Conservation (phyloP, 2,797 vertebrate species). For the Mus caroli region DNA sequence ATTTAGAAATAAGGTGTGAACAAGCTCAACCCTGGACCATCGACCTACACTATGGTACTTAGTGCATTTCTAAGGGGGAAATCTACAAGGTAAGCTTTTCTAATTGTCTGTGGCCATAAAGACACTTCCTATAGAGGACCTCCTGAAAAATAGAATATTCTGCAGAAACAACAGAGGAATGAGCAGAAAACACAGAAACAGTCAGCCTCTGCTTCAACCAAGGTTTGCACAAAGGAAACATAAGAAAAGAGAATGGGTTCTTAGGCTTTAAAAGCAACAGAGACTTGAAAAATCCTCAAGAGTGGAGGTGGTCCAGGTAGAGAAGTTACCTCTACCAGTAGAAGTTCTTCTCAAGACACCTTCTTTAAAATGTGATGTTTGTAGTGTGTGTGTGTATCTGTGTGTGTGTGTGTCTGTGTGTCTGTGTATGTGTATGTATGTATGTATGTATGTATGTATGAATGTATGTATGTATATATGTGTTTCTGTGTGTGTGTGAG, state of each 20-base stretch:
- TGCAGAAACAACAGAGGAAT: neutral
- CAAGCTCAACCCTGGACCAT: neutral
- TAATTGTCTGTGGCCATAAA: neutral
- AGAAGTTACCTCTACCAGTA: neutral
- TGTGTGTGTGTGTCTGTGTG: neutral
- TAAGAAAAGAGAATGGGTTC: neutral
- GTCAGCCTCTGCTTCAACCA: neutral
- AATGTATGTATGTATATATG: rapidly evolving
- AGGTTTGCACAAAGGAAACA: neutral
- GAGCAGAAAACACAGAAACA: neutral
- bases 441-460: too few species aligned
- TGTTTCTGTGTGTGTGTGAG: neutral
- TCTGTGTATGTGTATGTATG: neutral
- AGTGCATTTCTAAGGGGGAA: neutral
- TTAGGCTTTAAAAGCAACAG: neutral
- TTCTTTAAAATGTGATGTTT: neutral
- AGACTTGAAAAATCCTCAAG: neutral
- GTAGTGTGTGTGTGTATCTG: neutral
- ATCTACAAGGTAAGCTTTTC: neutral
- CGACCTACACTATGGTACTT: neutral
- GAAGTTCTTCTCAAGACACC: neutral
- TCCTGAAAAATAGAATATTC: neutral
- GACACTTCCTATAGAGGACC: neutral
- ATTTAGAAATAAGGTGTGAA: neutral
- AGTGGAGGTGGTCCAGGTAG: neutral